Conservation (phyloP, 1,140 invertebrate genomes). For the Drosophila burlai region DNA sequence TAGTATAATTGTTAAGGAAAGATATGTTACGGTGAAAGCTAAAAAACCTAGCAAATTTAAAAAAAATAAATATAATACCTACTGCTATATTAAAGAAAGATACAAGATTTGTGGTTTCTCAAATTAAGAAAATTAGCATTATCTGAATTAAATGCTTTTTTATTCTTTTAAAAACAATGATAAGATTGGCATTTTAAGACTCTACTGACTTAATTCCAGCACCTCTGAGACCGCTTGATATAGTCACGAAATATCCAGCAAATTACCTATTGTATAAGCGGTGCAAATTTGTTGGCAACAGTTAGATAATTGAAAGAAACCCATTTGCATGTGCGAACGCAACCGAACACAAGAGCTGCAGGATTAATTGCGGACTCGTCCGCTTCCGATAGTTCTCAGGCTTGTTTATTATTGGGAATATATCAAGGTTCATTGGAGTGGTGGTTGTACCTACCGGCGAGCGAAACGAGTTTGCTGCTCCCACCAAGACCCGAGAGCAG, state of each 20-base stretch:
- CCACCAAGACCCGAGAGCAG: constrained; percentile 25
- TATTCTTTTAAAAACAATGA: not conserved
- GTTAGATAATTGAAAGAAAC: constrained; percentile 48
- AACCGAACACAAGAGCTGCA: constrained; percentile 42
- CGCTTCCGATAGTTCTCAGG: constrained; percentile 51
- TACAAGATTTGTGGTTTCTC: not conserved
- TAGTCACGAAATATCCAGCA: constrained; percentile 25
- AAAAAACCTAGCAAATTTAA: too few species aligned
- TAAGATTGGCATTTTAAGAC: not conserved
- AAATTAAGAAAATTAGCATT: not conserved
- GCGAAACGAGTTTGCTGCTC: constrained; percentile 46
- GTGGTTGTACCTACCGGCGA: constrained; percentile 41
- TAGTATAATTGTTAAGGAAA: too few species aligned
- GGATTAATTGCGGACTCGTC: constrained; percentile 48
- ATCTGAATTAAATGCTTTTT: not conserved
- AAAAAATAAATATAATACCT: too few species aligned
- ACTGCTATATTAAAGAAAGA: not conserved
- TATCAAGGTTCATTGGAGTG: constrained; percentile 47
- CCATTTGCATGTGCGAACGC: constrained; percentile 50
- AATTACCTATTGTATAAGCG: constrained; percentile 48
- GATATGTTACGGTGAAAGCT: too few species aligned
- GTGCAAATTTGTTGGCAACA: constrained; percentile 44
- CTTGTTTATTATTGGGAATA: constrained; percentile 53
- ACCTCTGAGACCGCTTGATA: not conserved
- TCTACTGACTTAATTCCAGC: constrained; percentile 9